Conservation (phyloP, 2,888 invertebrate genomes). For the Temnothorax unifasciatus region DNA sequence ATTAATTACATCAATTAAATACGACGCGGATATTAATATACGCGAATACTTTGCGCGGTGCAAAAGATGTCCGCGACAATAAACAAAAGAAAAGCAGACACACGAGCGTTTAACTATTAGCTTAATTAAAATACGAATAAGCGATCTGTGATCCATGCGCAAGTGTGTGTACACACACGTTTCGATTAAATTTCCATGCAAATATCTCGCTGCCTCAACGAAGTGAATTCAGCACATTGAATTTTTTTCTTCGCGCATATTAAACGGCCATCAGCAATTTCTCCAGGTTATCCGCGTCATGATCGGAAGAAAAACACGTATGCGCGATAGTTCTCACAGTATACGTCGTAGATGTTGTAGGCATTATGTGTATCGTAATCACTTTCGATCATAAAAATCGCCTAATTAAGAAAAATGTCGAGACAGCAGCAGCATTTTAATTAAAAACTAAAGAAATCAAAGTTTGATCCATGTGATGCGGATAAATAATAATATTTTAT, state of each 20-base stretch:
- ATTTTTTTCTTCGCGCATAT: conserved; percentile 31
- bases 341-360: not conserved
- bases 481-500: not conserved
- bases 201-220: conserved; percentile 41
- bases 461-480: not conserved
- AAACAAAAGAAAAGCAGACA: conserved; percentile 13
- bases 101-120: conserved; percentile 14
- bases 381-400: not conserved
- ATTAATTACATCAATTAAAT: not conserved
- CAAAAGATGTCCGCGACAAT: not conserved
- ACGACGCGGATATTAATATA: conserved; percentile 7
- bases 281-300: conserved; percentile 10
- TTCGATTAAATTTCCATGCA: conserved; percentile 54
- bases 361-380: not conserved
- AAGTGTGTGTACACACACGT: conserved; percentile 41
- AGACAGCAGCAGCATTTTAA: conserved; percentile 14
- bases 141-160: conserved; percentile 33
- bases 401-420: conserved; percentile 15
- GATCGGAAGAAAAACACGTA: not conserved
- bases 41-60: not conserved
- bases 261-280: conserved; percentile 46
- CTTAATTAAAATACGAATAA: conserved; percentile 51
- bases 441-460: not conserved
- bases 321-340: not conserved
- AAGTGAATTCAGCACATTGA: conserved; percentile 54